Evolutionary conservation across 2,888 invertebrate species (phyloP).

Genomic region (Vanessa cardui): DNA sequence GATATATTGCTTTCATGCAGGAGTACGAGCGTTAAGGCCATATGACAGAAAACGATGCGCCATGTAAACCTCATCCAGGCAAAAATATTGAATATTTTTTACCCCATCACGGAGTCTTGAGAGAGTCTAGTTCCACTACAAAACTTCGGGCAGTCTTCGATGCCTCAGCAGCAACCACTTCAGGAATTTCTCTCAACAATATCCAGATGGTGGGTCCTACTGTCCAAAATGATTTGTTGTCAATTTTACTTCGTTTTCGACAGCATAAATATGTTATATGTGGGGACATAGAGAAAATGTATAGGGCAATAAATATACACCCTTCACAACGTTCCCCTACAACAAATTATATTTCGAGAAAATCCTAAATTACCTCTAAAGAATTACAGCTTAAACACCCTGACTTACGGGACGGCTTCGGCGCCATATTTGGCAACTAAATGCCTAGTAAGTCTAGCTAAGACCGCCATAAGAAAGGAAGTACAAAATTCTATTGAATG

Average conservation of each 20-base stretch:
- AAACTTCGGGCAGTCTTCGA: constrained; percentile 46
- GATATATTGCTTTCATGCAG: constrained; percentile 41
- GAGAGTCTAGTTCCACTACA: constrained; percentile 2
- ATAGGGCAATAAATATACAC: constrained; percentile 24
- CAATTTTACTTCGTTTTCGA: constrained; percentile 40
- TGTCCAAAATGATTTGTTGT: constrained; percentile 40
- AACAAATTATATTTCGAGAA: constrained; percentile 14
- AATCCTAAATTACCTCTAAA: constrained; percentile 28
- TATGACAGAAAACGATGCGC: constrained; percentile 35
- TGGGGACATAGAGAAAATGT: constrained; percentile 41
- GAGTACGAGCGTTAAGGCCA: constrained; percentile 43
- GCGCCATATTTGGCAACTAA: constrained; percentile 17
- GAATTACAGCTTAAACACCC: constrained; percentile 38
- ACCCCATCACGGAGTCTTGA: no score
- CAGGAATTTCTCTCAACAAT: constrained; percentile 39
- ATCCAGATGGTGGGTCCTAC: constrained; percentile 40
- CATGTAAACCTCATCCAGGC: constrained; percentile 32
- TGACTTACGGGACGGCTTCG: constrained; percentile 44
- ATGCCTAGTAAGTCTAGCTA: constrained; percentile 38
- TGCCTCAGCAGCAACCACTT: constrained; percentile 39
- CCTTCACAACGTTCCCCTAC: constrained; percentile 24
- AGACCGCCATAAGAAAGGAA: constrained; percentile 23
- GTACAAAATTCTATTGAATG: constrained; percentile 27
- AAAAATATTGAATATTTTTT: no score
- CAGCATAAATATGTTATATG: constrained; percentile 37